Evolutionary conservation across 2,797 vertebrate genomes (phyloP).

Genomic region (Sebastes taczanowskii): DNA sequence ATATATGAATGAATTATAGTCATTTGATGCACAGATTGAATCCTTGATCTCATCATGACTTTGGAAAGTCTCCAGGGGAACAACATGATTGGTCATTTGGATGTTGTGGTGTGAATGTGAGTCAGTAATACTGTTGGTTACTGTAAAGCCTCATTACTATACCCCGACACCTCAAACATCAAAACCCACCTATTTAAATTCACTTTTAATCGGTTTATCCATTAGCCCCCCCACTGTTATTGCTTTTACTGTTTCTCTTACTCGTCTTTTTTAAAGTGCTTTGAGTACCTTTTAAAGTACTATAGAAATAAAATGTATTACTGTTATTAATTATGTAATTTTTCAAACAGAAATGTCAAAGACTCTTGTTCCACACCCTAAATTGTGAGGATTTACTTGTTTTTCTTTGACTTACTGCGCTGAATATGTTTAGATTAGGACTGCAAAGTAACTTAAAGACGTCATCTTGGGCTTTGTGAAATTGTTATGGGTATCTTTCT

Average conservation of each 20-base stretch:
- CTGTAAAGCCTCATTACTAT: conserved; percentile 4
- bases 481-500: not conserved
- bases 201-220: not conserved
- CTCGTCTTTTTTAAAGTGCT: not conserved
- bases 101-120: conserved; percentile 27
- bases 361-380: not conserved
- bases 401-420: not conserved
- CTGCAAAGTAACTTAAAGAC: not conserved
- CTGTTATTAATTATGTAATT: not conserved
- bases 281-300: not conserved
- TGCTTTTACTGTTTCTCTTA: not conserved
- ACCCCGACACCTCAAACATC: not conserved
- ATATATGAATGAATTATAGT: conserved; percentile 69
- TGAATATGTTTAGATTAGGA: not conserved
- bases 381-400: not conserved
- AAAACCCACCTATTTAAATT: not conserved
- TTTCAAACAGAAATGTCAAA: not conserved
- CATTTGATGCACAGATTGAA: conserved; percentile 71
- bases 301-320: not conserved
- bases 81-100: conserved; percentile 53
- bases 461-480: not conserved
- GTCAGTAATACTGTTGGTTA: conserved; percentile 18
- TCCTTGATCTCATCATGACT: conserved; percentile 62
- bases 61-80: conserved; percentile 54
- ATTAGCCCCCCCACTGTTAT: not conserved